Base-by-base conservation (phyloP, 2,113 vertebrate species). In the Sphyrna mokarran region DNA sequence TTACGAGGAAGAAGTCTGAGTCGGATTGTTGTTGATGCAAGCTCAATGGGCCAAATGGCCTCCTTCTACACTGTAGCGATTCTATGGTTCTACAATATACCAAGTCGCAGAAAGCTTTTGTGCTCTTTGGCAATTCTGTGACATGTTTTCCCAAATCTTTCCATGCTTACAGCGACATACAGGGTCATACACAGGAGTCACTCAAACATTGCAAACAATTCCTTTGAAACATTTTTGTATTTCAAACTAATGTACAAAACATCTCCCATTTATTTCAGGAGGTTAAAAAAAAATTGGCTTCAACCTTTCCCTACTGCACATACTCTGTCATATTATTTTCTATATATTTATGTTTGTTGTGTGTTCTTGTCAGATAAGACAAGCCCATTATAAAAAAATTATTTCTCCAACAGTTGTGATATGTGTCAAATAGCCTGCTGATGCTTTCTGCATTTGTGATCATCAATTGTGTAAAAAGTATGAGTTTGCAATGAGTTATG, bases 381-480 rank as follows among this genome's bases (percentile, higher is more conserved):
- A 14, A 90, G 54, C 2, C 9, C 16, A 58, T 63, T 89, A 22
- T 29, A 29, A 23, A 20, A 63, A n/a, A 16, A 16, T 5, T 26
- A 16, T 29, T 91, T 13, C 13, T 63, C 1, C 58, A n/a, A 16
- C 26, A 63, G 11, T n/a, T 33, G 48, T 58, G 26, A 90, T 22
- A 54, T 29, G 29, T n/a, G 58, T 6, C 26, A 91, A 63, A n/a
- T 20, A 6, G 58, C 58, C 54, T 91, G 11, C 54, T 63, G 58
- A 33, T 16, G 33, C 5, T 91, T 58, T n/a, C 33, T 91, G 54
- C 9, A 29, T n/a, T 33, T 96, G 96, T 96, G 66, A 58, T 85
- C 96, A 96, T 96, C 97, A 70, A 96, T 0, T 10, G 96, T 96
- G 95, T 96, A 80, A 95, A 96, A 95, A 0, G 13, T 2, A 80